Conservation (phyloP, 2,797 vertebrate species). For the Neoniphon sammara region DNA sequence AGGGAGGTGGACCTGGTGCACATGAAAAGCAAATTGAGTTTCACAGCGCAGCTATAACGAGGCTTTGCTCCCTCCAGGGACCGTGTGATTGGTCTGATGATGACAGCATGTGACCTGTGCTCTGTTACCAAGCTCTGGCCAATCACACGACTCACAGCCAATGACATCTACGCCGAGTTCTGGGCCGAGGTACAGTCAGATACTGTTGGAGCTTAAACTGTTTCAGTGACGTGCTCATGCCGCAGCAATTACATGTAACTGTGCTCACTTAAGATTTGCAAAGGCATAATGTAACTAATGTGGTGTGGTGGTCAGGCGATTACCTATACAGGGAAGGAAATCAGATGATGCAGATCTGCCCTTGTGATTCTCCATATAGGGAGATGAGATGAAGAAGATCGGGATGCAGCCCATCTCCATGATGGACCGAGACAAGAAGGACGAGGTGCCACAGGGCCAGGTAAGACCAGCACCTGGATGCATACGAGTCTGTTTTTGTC, state of each 20-base stretch:
- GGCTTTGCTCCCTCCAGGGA: slow-evolving; percentile 86
- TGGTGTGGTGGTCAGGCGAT: slow-evolving; percentile 31
- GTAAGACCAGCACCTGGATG: slow-evolving; percentile 77
- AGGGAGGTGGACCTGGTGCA: slow-evolving; percentile 27
- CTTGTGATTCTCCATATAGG: slow-evolving; percentile 78
- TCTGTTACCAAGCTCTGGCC: slow-evolving; percentile 98
- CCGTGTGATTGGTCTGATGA: slow-evolving; percentile 97
- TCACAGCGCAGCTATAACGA: slow-evolving; percentile 55
- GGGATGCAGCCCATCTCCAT: slow-evolving; percentile 97
- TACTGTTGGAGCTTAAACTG: slow-evolving; percentile 52
- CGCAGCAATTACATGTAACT: slow-evolving; percentile 33
- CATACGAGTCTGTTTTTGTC: background rate
- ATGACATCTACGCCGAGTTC: slow-evolving; percentile 98
- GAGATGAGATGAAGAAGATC: slow-evolving; percentile 98
- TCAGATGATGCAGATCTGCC: background rate
- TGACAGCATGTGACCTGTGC: slow-evolving; percentile 99
- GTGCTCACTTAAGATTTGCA: background rate
- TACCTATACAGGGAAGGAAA: slow-evolving; percentile 25
- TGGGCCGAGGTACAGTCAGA: slow-evolving; percentile 93
- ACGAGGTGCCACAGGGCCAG: slow-evolving; percentile 97
- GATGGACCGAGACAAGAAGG: slow-evolving; percentile 99
- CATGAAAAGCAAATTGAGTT: slow-evolving; percentile 55
- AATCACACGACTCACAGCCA: slow-evolving; percentile 93
- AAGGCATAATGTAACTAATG: slow-evolving; percentile 20
- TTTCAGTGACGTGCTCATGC: slow-evolving; percentile 49